Percentiles rank a stretch among this genome's conserved stretches.
These are phyloP conservation scores for Steinernema feltiae DNA, from an alignment of 1,140 invertebrate genomes.

Conservation along the genomic window DNA sequence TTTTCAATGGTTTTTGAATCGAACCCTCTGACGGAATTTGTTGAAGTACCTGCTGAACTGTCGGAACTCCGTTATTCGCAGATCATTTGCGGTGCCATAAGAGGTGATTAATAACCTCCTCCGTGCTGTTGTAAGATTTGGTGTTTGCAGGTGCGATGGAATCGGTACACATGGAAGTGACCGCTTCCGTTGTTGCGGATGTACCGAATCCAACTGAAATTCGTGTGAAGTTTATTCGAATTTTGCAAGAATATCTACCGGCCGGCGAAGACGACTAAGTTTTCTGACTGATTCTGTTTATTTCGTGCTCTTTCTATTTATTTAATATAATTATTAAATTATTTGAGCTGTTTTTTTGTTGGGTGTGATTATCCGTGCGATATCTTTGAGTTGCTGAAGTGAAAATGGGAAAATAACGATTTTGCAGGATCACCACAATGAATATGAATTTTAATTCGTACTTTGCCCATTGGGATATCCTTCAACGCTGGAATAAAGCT, in stretches of 20 bases:
- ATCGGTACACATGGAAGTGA: conserved; percentile 80
- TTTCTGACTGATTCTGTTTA: not conserved
- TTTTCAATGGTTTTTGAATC: conserved; percentile 66
- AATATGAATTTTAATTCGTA: not conserved
- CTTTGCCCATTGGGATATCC: not conserved
- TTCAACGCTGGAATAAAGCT: not conserved
- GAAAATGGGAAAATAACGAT: too few species aligned
- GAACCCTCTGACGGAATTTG: conserved; percentile 96
- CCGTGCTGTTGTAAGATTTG: conserved; percentile 25
- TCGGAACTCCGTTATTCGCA: conserved; percentile 82
- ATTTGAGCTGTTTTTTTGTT: too few species aligned
- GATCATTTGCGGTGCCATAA: conserved; percentile 81
- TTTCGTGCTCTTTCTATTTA: not conserved
- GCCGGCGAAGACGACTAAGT: conserved; percentile 85
- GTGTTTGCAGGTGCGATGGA: conserved; percentile 82
- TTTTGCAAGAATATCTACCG: conserved; percentile 92
- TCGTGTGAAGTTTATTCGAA: conserved; percentile 85
- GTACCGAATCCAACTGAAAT: conserved; percentile 93
- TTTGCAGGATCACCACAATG: too few species aligned
- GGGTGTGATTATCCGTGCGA: too few species aligned
- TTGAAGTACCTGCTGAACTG: conserved; percentile 84
- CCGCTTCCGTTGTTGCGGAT: conserved; percentile 72
- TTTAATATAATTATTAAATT: not conserved
- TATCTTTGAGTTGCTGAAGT: too few species aligned
- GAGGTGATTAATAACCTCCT: conserved; percentile 98